phyloP scores from a whole-genome alignment of 2,888 invertebrate genomes.

The Sarcophaga carnaria region DNA sequence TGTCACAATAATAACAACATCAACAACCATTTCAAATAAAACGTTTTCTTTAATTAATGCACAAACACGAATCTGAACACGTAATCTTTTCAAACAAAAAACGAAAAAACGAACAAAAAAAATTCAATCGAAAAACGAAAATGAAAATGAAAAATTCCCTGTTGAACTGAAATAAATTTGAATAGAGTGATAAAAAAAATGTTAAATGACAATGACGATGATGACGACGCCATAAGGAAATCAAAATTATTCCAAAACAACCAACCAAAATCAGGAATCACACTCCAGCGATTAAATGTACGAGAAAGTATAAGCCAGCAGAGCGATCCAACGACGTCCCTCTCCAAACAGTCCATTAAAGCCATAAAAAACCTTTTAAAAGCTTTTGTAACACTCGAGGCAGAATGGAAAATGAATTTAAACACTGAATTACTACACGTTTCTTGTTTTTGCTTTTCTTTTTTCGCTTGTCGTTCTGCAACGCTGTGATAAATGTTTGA shows the following conservation, averaged over 20 bases:
- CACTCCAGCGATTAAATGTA: conserved; percentile 62
- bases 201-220: conserved; percentile 39
- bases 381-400: background rate
- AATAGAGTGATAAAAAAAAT: conserved; percentile 52
- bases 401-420: conserved; percentile 20
- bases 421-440: conserved; percentile 59
- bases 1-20: conserved; percentile 29
- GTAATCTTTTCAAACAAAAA: background rate
- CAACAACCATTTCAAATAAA: background rate
- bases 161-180: conserved; percentile 42
- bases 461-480: conserved; percentile 40
- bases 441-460: conserved; percentile 52
- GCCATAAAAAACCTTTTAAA: conserved; percentile 29
- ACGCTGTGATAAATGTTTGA: conserved; percentile 64
- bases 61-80: conserved; percentile 27
- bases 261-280: conserved; percentile 60
- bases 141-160: conserved; percentile 23
- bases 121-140: background rate
- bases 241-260: conserved; percentile 32
- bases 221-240: conserved; percentile 12
- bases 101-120: background rate
- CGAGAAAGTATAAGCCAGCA: background rate
- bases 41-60: conserved; percentile 52
- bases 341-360: conserved; percentile 39
- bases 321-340: background rate